Conservation (phyloP, 2,113 vertebrate species). For the Myrmecophaga tridactyla region DNA sequence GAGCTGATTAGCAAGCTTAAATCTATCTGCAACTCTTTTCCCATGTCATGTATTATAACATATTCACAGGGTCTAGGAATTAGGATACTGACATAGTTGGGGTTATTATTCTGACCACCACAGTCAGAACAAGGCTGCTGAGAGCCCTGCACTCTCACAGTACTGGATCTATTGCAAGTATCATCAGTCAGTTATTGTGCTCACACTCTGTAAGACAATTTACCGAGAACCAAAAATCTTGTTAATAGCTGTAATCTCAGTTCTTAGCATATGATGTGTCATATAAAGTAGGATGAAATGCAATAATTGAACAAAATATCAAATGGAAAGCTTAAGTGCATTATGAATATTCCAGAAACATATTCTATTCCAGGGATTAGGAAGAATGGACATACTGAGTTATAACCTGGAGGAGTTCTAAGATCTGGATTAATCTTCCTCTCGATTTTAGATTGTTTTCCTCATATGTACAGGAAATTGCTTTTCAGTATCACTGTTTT, state of each 20-base stretch:
- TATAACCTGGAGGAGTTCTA: neutral
- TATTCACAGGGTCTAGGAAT: neutral
- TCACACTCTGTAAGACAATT: neutral
- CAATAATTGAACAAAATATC: neutral
- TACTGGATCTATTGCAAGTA: no score
- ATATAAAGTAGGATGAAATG: neutral
- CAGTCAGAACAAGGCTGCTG: neutral
- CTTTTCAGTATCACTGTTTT: neutral
- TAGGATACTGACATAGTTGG: no score
- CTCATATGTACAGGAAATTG: neutral
- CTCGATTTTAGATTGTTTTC: neutral
- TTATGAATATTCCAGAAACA: neutral
- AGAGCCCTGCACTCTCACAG: neutral
- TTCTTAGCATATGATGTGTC: neutral
- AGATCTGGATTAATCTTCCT: neutral
- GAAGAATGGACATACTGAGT: neutral
- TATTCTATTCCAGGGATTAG: neutral
- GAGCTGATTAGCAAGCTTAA: neutral
- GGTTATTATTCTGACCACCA: neutral
- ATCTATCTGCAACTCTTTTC: neutral
- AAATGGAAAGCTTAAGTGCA: neutral
- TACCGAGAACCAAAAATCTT: neutral
- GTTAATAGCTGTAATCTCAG: neutral
- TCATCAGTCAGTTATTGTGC: no score
- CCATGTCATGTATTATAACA: neutral